Conservation (phyloP, 2,113 vertebrate genomes). For the Chitala chitala region DNA sequence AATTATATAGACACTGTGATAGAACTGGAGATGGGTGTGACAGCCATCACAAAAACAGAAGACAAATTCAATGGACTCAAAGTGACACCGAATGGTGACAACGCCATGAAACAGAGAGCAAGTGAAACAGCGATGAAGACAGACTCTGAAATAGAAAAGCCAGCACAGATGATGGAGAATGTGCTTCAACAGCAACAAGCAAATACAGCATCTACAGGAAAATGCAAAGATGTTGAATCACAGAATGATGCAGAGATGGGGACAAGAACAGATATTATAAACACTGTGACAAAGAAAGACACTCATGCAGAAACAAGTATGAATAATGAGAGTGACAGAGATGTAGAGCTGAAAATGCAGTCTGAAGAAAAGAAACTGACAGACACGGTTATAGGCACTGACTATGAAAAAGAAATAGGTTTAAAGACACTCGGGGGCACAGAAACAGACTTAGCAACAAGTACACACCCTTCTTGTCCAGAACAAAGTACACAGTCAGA, state of each 20-base stretch:
- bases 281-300: not conserved
- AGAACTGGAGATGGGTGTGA: not conserved
- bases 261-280: not conserved
- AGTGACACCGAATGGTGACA: not conserved
- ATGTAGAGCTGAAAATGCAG: not conserved
- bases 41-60: not conserved
- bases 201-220: not conserved
- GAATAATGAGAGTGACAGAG: too few relatives aligned
- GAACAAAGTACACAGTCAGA: too few relatives aligned
- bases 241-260: not conserved
- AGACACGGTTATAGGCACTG: slow-evolving; percentile 7
- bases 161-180: not conserved
- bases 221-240: not conserved
- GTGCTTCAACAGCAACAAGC: not conserved
- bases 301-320: not conserved
- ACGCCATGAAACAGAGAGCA: not conserved
- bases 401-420: not conserved
- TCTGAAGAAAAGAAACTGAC: not conserved
- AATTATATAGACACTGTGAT: not conserved
- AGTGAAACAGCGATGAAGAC: not conserved
- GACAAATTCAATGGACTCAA: not conserved
- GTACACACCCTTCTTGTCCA: too few relatives aligned
- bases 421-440: not conserved
- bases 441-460: not conserved
- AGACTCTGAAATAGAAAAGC: not conserved